Conservation (phyloP, 2,113 vertebrate genomes). For the Ellobius talpinus region DNA sequence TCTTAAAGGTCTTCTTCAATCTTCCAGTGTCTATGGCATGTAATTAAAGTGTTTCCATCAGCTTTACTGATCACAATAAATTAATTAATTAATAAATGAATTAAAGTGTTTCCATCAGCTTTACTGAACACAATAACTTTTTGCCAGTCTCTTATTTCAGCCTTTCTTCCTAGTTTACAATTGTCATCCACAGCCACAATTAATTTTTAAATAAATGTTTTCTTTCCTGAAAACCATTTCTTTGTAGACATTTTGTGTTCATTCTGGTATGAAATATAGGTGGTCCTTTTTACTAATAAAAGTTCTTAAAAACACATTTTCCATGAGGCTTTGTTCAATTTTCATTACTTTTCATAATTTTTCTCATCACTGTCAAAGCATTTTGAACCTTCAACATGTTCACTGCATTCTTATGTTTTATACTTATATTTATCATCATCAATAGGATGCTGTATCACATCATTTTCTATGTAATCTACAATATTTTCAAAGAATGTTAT, state of each 20-base stretch:
- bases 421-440: neutral
- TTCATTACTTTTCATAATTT: conserved; percentile 2
- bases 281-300: neutral
- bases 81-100: too few relatives aligned
- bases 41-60: neutral
- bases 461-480: neutral
- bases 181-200: neutral
- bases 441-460: neutral
- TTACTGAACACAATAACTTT: neutral
- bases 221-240: neutral
- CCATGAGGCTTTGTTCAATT: neutral
- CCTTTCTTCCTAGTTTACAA: neutral
- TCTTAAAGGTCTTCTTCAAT: neutral
- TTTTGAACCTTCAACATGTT: neutral
- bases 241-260: neutral
- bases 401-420: neutral
- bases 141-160: neutral
- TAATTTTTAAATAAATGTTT: neutral
- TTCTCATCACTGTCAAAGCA: neutral
- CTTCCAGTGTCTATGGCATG: neutral
- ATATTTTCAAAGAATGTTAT: neutral
- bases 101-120: neutral
- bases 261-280: neutral
- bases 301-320: neutral
- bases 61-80: too few relatives aligned